These are phyloP conservation scores for Microplitis mediator DNA, from an alignment of 1,140 invertebrate genomes.

Conservation along the genomic window DNA sequence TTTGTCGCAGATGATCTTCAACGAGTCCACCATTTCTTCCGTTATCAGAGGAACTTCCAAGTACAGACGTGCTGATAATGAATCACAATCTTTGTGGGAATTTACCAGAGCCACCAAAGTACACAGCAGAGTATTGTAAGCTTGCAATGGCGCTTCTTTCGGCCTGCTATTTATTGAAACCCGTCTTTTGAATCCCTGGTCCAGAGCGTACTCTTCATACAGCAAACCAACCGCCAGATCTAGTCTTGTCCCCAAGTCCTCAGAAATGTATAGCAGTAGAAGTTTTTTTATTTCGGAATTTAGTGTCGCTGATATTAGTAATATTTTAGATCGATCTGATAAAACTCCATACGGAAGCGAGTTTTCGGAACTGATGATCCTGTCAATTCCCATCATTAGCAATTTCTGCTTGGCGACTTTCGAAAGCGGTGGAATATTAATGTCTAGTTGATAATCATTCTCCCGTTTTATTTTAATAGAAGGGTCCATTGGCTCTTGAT, in stretches of 20 bases:
- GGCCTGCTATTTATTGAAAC: conserved; percentile 68
- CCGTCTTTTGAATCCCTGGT: conserved; percentile 84
- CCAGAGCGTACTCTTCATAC: conserved; percentile 90
- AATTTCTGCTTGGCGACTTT: conserved; percentile 77
- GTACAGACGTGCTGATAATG: conserved; percentile 68
- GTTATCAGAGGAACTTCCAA: conserved; percentile 92
- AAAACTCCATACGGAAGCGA: conserved; percentile 72
- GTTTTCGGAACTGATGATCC: conserved; percentile 81
- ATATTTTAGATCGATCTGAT: conserved; percentile 73
- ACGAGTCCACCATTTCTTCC: conserved; percentile 81
- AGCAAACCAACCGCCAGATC: conserved; percentile 91
- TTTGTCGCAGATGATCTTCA: conserved; percentile 75
- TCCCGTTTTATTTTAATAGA: too few relatives aligned
- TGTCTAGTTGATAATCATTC: too few relatives aligned
- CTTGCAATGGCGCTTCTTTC: conserved; percentile 72
- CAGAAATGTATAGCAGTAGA: conserved; percentile 81
- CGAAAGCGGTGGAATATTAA: conserved; percentile 39
- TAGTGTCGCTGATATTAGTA: conserved; percentile 83
- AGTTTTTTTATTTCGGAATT: conserved; percentile 75
- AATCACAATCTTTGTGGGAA: conserved; percentile 68
- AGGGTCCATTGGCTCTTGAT: too few relatives aligned
- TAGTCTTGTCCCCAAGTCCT: conserved; percentile 80
- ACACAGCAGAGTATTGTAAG: conserved; percentile 85
- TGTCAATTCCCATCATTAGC: conserved; percentile 74
- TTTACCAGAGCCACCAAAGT: conserved; percentile 77